phyloP scores from a whole-genome alignment of 1,140 invertebrate species.

The Platorchestia sp. region DNA sequence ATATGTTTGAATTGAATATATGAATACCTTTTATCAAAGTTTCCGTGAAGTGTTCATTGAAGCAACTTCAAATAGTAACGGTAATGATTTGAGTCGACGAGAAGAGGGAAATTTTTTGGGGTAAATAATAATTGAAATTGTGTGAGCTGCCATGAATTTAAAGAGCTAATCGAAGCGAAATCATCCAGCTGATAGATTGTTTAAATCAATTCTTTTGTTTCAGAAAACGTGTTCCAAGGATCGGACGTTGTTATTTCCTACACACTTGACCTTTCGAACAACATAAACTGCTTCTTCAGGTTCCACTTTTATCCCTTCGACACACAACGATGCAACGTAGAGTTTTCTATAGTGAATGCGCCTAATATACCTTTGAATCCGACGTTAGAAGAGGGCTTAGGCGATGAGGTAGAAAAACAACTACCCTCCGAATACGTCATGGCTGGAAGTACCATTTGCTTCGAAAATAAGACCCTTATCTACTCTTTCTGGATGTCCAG shows the following conservation, averaged over 20 bases:
- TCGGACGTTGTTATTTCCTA: conserved; percentile 2
- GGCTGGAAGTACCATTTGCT: neutral
- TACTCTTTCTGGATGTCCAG: conserved; percentile 39
- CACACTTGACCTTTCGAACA: conserved; percentile 20
- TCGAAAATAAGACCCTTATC: neutral
- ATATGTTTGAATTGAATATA: no score
- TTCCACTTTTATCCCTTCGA: conserved; percentile 56
- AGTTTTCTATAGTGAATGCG: neutral
- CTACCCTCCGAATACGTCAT: conserved; percentile 43
- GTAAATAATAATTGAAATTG: neutral
- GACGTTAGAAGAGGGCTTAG: neutral
- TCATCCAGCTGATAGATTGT: neutral
- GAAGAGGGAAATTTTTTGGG: neutral
- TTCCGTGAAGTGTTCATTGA: neutral
- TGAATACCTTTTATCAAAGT: no score
- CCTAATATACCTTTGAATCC: conserved; percentile 29
- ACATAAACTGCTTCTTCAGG: conserved; percentile 35
- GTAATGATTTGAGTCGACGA: neutral
- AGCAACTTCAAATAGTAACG: neutral
- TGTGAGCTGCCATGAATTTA: neutral
- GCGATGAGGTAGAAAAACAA: neutral
- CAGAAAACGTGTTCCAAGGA: conserved; percentile 44
- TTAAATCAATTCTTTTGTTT: neutral
- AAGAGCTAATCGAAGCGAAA: neutral
- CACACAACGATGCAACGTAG: conserved; percentile 5